phyloP scores from a whole-genome alignment of 1,140 invertebrate species.

The Chironomus striatipennis region DNA sequence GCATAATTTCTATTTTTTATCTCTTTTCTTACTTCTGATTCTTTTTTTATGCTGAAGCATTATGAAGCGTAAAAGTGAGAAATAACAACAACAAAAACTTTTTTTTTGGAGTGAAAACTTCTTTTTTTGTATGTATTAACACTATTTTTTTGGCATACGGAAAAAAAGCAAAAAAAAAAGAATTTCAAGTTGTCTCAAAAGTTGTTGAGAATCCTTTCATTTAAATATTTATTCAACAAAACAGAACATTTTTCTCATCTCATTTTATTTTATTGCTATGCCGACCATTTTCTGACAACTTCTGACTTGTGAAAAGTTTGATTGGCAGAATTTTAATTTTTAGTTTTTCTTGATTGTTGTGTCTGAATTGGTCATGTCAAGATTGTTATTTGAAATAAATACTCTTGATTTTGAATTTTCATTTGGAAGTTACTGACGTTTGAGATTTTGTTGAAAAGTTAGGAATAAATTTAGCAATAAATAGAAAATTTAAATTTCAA shows the following conservation, averaged over 20 bases:
- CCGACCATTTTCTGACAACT: too few relatives aligned
- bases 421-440: too few relatives aligned
- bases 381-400: too few relatives aligned
- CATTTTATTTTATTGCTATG: background rate
- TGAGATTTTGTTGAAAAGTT: too few relatives aligned
- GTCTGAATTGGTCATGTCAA: too few relatives aligned
- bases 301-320: background rate
- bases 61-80: background rate
- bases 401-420: too few relatives aligned
- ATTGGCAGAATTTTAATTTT: background rate
- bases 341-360: background rate
- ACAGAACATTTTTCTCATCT: too few relatives aligned
- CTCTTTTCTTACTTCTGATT: background rate
- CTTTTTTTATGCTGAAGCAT: background rate
- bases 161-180: background rate
- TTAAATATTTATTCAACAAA: slow-evolving; percentile 7
- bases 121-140: background rate
- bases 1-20: slow-evolving; percentile 10
- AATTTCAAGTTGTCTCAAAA: background rate
- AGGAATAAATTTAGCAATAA: too few relatives aligned
- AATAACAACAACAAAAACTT: background rate
- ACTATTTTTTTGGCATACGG: background rate
- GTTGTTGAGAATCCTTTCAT: background rate
- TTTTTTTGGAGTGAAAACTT: background rate
- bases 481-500: too few relatives aligned